phyloP scores from a whole-genome alignment of 2,797 vertebrate species.

The Phrynocephalus guinanensis region DNA sequence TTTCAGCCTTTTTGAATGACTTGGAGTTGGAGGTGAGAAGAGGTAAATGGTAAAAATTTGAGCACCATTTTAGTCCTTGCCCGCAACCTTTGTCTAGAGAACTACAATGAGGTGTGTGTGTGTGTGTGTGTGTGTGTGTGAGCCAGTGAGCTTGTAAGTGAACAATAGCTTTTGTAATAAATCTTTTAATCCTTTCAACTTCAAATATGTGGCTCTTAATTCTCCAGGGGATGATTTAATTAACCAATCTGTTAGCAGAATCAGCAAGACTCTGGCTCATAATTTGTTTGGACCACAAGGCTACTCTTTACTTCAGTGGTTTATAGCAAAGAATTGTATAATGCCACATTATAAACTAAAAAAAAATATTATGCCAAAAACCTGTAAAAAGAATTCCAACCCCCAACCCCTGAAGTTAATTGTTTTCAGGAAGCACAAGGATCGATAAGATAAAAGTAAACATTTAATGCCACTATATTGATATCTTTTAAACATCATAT shows the following conservation, averaged over 20 bases:
- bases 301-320: background rate
- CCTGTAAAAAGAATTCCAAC: background rate
- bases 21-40: background rate
- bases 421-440: slow-evolving; percentile 61
- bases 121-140: too few relatives aligned
- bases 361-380: background rate
- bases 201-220: background rate
- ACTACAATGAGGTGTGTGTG: background rate
- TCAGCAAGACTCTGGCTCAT: background rate
- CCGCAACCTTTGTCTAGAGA: slow-evolving; percentile 10
- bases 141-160: background rate
- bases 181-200: slow-evolving; percentile 20
- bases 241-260: background rate
- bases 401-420: slow-evolving; percentile 33
- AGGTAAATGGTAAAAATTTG: background rate
- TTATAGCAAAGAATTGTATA: slow-evolving; percentile 18
- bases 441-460: slow-evolving; percentile 80
- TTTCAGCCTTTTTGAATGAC: background rate
- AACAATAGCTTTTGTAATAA: slow-evolving; percentile 2
- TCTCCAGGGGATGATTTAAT: slow-evolving; percentile 33
- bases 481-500: slow-evolving; percentile 80
- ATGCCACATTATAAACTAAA: background rate
- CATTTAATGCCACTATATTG: slow-evolving; percentile 83
- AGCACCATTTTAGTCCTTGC: background rate
- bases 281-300: too few relatives aligned